Conservation (phyloP, 2,888 invertebrate genomes). For the Aradus depressus region DNA sequence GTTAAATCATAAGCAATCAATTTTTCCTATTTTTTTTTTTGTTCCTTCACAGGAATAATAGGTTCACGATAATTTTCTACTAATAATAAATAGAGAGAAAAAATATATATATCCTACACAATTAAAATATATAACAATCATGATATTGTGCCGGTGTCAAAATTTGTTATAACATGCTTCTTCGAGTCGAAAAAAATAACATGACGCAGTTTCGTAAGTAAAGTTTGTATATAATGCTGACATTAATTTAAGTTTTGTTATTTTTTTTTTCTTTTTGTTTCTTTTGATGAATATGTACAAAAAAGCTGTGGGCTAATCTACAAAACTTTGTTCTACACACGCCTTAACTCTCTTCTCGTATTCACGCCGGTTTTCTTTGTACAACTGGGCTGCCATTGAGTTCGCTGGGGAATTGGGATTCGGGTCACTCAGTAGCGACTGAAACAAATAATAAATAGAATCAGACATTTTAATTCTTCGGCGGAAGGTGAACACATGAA, state of each 20-base stretch:
- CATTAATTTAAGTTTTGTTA: no score
- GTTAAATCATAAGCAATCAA: constrained; percentile 15
- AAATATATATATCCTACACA: constrained; percentile 13
- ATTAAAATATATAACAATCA: constrained; percentile 11
- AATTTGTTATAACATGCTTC: constrained; percentile 11
- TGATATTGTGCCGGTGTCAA: constrained; percentile 17
- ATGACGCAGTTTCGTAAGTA: constrained; percentile 18
- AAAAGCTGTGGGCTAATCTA: constrained; percentile 51
- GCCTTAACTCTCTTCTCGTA: constrained; percentile 99
- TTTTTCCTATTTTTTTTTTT: constrained; percentile 1
- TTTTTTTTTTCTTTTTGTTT: no score
- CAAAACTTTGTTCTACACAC: constrained; percentile 98
- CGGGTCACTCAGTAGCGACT: constrained; percentile 98
- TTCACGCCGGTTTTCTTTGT: constrained; percentile 97
- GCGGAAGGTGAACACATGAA: constrained; percentile 1
- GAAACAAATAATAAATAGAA: constrained; percentile 41
- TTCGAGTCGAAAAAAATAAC: constrained; percentile 17
- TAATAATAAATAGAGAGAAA: constrained; percentile 15
- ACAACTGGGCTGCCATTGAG: constrained; percentile 97
- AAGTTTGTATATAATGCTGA: constrained; percentile 19
- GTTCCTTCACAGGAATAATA: not conserved
- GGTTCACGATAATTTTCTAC: constrained; percentile 10
- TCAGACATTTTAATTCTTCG: not conserved
- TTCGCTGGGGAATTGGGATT: constrained; percentile 99
- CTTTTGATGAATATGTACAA: constrained; percentile 21